These are phyloP conservation scores for Calliopsis andreniformis DNA, from an alignment of 1,140 invertebrate species.

Conservation along the genomic window DNA sequence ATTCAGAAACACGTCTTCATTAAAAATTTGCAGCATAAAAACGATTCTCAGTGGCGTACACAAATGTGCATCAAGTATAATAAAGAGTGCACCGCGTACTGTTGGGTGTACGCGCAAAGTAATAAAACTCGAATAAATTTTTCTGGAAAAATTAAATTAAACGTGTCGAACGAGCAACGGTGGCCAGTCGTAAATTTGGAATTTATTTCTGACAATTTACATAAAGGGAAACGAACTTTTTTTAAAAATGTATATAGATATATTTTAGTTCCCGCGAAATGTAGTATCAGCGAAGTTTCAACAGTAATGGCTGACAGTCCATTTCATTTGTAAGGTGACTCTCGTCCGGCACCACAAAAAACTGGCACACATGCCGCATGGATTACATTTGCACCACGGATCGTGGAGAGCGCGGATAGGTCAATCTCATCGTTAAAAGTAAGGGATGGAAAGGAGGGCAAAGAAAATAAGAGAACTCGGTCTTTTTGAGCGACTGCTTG, in stretches of 20 bases:
- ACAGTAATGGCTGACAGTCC: slow-evolving; percentile 39
- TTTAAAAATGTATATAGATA: background rate
- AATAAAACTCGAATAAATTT: slow-evolving; percentile 11
- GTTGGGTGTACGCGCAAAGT: background rate
- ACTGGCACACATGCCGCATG: slow-evolving; percentile 30
- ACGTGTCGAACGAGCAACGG: background rate
- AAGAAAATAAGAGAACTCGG: slow-evolving; percentile 62
- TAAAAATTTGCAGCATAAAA: background rate
- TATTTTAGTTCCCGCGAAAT: background rate
- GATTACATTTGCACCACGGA: slow-evolving; percentile 55
- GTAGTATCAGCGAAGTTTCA: slow-evolving; percentile 24
- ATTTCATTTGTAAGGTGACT: slow-evolving; percentile 55
- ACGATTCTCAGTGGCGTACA: background rate
- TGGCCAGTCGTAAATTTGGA: background rate
- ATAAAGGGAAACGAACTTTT: background rate
- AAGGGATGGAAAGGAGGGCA: slow-evolving; percentile 35
- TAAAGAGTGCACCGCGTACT: background rate
- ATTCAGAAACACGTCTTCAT: background rate
- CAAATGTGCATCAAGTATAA: background rate
- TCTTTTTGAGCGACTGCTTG: slow-evolving; percentile 65
- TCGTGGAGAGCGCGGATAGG: slow-evolving; percentile 29
- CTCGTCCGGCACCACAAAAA: slow-evolving; percentile 49
- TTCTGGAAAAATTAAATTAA: slow-evolving; percentile 6
- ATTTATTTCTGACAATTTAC: slow-evolving; percentile 27
- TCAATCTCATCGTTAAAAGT: slow-evolving; percentile 60